A percentile compares a stretch with the other conserved stretches of the same genome.
phyloP scores from a whole-genome alignment of 2,888 invertebrate genomes.

The Parthenolecanium corni region DNA sequence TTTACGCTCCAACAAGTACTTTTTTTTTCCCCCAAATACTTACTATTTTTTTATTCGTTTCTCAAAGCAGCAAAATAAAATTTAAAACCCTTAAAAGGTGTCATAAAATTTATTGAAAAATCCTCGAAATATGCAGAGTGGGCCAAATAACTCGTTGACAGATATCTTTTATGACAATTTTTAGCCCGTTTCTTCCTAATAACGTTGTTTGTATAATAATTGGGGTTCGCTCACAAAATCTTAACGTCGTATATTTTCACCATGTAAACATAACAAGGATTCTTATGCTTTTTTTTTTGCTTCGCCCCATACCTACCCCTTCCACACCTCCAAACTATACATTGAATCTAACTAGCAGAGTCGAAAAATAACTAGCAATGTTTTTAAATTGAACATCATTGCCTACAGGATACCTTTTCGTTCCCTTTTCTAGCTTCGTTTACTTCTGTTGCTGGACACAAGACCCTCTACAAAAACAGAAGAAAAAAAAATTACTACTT shows the following conservation, averaged over 20 bases:
- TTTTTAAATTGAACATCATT: slow-evolving; percentile 23
- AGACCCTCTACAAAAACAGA: background rate
- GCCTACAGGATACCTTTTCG: slow-evolving; percentile 14
- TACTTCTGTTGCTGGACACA: slow-evolving; percentile 8
- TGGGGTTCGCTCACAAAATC: slow-evolving; percentile 6
- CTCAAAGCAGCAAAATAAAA: too few species aligned
- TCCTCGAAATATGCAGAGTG: too few species aligned
- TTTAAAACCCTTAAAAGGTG: too few species aligned
- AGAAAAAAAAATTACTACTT: background rate
- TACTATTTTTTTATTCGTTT: too few species aligned
- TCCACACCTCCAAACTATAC: background rate
- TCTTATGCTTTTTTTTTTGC: background rate
- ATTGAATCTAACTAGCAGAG: slow-evolving; percentile 15
- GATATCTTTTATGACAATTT: too few species aligned
- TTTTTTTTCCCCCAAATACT: too few species aligned
- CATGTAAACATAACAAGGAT: slow-evolving; percentile 13
- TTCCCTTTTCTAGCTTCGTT: slow-evolving; percentile 1
- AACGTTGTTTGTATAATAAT: slow-evolving; percentile 21
- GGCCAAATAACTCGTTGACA: too few species aligned
- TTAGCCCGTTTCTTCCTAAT: too few species aligned
- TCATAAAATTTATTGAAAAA: too few species aligned
- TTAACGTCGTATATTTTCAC: slow-evolving; percentile 11
- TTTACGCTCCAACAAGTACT: too few species aligned
- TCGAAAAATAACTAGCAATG: slow-evolving; percentile 18
- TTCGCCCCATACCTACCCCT: too few species aligned